Conservation (phyloP, 35 echinoderm and acorn worm genomes). For the Heliocidaris erythrogramma region DNA sequence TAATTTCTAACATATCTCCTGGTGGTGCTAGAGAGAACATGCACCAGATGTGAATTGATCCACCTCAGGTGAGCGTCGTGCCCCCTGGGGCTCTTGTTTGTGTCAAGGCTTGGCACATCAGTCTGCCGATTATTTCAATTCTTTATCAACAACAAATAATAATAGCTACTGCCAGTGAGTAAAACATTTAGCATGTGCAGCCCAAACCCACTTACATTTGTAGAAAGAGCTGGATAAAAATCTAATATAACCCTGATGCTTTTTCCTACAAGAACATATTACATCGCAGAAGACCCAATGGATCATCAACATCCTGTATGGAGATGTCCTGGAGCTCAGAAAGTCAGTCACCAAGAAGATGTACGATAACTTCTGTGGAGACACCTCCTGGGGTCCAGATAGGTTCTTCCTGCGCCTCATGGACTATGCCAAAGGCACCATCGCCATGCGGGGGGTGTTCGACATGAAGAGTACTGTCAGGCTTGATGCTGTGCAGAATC, state of each 20-base stretch:
- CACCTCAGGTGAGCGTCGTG: too few species aligned
- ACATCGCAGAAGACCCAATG: conserved; percentile 49
- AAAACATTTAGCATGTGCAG: too few species aligned
- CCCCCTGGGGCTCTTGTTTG: too few species aligned
- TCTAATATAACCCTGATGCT: neutral
- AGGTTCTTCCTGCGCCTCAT: conserved; percentile 76
- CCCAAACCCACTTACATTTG: too few species aligned
- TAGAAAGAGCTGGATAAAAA: too few species aligned
- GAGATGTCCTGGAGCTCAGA: conserved; percentile 72
- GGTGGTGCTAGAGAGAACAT: too few species aligned
- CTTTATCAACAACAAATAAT: too few species aligned
- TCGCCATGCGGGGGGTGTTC: conserved; percentile 91
- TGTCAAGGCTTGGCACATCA: too few species aligned
- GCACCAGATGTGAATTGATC: too few species aligned
- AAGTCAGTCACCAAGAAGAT: conserved; percentile 74
- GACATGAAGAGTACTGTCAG: conserved; percentile 95
- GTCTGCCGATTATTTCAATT: too few species aligned
- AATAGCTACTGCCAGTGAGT: too few species aligned
- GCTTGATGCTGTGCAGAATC: conserved; percentile 84
- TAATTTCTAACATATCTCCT: too few species aligned
- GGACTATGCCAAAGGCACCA: conserved; percentile 74
- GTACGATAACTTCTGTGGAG: conserved; percentile 63
- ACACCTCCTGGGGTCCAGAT: conserved; percentile 67
- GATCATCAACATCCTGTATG: conserved; percentile 84
- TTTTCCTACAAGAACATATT: neutral